Percentiles rank a stretch among this genome's conserved stretches.
These are phyloP conservation scores for Urocolius indicus DNA, from an alignment of 2,113 vertebrate genomes.

Conservation along the genomic window DNA sequence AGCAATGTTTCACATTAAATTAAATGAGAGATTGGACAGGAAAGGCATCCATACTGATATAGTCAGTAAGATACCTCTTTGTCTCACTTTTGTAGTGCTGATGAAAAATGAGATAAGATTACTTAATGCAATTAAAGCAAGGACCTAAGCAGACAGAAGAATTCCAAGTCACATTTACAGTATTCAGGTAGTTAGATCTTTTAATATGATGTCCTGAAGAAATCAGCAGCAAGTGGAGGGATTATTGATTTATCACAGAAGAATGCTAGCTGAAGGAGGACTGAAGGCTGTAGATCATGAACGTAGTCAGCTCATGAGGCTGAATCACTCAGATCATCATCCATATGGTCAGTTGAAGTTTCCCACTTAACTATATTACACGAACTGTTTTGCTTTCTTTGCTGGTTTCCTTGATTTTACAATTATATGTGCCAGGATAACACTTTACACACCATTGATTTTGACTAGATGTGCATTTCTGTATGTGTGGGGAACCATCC, in stretches of 20 bases:
- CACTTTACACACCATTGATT: background rate
- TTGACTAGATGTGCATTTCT: background rate
- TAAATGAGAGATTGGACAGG: background rate
- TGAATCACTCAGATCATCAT: background rate
- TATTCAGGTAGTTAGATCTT: background rate
- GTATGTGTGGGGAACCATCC: background rate
- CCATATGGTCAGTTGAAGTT: background rate
- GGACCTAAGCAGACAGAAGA: background rate
- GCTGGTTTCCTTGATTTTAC: background rate
- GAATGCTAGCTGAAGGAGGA: background rate
- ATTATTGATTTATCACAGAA: background rate
- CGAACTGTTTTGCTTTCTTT: background rate
- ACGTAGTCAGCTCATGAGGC: background rate
- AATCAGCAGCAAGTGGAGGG: background rate
- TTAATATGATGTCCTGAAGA: background rate
- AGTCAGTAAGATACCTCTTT: background rate
- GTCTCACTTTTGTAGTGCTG: background rate
- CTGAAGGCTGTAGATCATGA: background rate
- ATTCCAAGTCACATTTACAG: background rate
- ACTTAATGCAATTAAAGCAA: background rate
- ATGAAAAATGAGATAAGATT: background rate
- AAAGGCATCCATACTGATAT: background rate
- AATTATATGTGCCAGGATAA: background rate
- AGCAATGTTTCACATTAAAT: background rate
- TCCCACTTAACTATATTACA: background rate